Evolutionary conservation across 2,113 vertebrate species (phyloP), one percentile per base, ranked within the genome.

Genomic region (Morone chrysops): DNA sequence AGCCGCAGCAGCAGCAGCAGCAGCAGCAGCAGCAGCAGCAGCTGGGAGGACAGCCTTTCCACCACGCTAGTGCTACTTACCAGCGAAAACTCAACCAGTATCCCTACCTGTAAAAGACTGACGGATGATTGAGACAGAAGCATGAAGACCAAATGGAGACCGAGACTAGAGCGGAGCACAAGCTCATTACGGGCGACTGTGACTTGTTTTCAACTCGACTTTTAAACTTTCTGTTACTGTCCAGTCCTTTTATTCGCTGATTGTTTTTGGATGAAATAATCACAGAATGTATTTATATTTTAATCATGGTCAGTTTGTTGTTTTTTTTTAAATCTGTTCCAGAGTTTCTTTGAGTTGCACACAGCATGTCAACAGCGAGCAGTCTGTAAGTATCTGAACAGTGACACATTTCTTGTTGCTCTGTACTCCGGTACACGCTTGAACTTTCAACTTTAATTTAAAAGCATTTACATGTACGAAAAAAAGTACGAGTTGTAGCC

Each of bases 81-180:
- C 97, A 96, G 54, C 95, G 97, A 59, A 99, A 99, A 93, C 96
- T 97, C 92, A 97, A 96, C 95, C 97, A 98, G 94, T 99, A 96
- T 88, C 97, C 97, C 0, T 99, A 96, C 94, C 96, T 99, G 94
- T 99, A 78, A 94, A 31, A 38, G 50, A 80, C 51, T 10, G 63
- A 75, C 16, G 41, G 16, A 40, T 51, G 68, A 45, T 11, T 31
- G 48, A 50, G 56, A 75, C 66, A 10, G 43, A 47, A 14, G 81
- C 74, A 51, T 11, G 53, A 25, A 75, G 41, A 82, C 81, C 81
- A 91, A 92, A 91, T 14, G 18, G 22, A 81, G 85, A 77, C 84
- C 82, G 60, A 75, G 69, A 85, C 75, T 72, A 82, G 66, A 89
- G 75, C 61, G 47, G 81, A 87, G 86, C 87, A 83, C 90, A 85